These are phyloP conservation scores for Drosophila nebulosa DNA, from an alignment of 1,140 invertebrate species.

Conservation along the genomic window DNA sequence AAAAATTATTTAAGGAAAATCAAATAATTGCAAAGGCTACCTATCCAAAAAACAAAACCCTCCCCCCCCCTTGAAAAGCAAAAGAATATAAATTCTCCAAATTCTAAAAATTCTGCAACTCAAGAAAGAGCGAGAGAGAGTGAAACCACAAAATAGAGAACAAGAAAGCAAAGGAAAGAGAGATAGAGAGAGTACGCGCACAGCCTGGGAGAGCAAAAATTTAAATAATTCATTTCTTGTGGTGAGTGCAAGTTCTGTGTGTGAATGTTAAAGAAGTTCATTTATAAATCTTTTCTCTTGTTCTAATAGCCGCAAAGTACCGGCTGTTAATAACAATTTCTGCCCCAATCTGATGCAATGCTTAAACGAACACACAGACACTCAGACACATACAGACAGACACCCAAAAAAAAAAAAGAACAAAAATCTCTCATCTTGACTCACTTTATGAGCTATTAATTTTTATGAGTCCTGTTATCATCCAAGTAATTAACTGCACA, in stretches of 20 bases:
- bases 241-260: slow-evolving; percentile 27
- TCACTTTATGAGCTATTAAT: slow-evolving; percentile 7
- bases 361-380: neutral
- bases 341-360: neutral
- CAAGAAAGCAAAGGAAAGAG: neutral
- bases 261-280: slow-evolving; percentile 30
- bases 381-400: neutral
- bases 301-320: slow-evolving; percentile 20
- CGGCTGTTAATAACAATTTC: slow-evolving; percentile 14
- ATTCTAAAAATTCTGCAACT: slow-evolving; percentile 45
- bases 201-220: slow-evolving; percentile 40
- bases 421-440: slow-evolving; percentile 2
- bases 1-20: slow-evolving; percentile 33
- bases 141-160: slow-evolving; percentile 19
- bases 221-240: slow-evolving; percentile 55
- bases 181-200: slow-evolving; percentile 23
- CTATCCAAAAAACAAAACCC: slow-evolving; percentile 13
- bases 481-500: neutral
- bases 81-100: neutral
- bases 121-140: slow-evolving; percentile 16
- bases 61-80: neutral
- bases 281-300: slow-evolving; percentile 28
- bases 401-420: neutral
- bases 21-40: slow-evolving; percentile 38
- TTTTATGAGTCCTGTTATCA: slow-evolving; percentile 16